Evolutionary conservation across 2,113 vertebrate genomes (phyloP).

Genomic region (Prunella fulvescens): DNA sequence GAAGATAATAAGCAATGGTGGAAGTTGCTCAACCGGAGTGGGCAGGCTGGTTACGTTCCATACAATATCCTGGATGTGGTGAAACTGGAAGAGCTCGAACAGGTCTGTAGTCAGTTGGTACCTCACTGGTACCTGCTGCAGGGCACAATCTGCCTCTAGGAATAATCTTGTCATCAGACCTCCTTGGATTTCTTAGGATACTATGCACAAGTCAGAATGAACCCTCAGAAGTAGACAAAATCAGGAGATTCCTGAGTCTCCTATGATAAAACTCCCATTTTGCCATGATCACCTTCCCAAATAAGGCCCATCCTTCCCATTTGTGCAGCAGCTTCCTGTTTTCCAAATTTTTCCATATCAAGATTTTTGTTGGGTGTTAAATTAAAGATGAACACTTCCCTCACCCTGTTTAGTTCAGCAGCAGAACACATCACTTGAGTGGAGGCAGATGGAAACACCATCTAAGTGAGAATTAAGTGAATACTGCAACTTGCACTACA

Average conservation of each 20-base stretch:
- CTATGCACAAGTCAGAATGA: background rate
- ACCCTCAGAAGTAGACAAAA: background rate
- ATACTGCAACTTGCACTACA: background rate
- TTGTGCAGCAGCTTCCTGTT: fast-evolving
- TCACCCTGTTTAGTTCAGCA: background rate
- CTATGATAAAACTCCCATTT: background rate
- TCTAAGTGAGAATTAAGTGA: background rate
- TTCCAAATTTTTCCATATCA: background rate
- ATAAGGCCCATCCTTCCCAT: background rate
- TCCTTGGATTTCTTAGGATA: background rate
- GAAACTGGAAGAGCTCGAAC: slow-evolving; percentile 73
- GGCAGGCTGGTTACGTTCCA: slow-evolving; percentile 89
- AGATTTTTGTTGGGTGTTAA: background rate
- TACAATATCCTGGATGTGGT: slow-evolving; percentile 86
- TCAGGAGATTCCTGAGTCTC: background rate
- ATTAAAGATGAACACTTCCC: background rate
- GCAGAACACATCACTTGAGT: background rate
- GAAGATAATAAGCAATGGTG: slow-evolving; percentile 95
- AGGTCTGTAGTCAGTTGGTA: slow-evolving; percentile 14
- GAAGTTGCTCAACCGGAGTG: slow-evolving; percentile 88
- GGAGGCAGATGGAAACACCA: background rate
- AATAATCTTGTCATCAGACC: background rate
- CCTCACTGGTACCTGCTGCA: background rate
- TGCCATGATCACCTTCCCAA: fast-evolving
- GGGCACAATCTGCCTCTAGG: background rate